These are phyloP conservation scores for Alauda arvensis DNA, from an alignment of 2,797 vertebrate genomes.

Conservation along the genomic window DNA sequence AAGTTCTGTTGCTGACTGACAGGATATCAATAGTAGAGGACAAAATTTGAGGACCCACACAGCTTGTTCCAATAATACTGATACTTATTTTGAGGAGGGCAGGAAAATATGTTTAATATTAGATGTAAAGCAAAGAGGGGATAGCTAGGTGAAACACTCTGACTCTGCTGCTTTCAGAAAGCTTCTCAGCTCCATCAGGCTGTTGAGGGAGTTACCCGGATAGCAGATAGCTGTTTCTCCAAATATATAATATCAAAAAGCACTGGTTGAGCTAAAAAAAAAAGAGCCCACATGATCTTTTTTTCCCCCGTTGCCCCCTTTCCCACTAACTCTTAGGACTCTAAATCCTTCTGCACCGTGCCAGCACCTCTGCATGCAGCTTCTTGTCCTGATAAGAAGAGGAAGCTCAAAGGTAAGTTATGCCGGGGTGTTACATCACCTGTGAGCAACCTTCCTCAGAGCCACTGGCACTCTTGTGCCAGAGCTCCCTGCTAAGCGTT, in stretches of 20 bases:
- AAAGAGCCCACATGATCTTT: not conserved
- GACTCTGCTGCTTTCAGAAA: not conserved
- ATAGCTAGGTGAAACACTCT: not conserved
- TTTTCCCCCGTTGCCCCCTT: rapidly evolving
- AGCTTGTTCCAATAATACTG: not conserved
- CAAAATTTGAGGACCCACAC: not conserved
- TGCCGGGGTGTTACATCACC: not conserved
- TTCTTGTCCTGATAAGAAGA: not conserved
- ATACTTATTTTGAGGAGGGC: not conserved
- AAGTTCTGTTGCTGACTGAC: not conserved
- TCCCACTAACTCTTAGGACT: not conserved
- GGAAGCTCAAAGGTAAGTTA: not conserved
- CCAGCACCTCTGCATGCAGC: not conserved
- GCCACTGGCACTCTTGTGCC: not conserved
- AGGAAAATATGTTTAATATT: not conserved
- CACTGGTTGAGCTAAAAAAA: not conserved
- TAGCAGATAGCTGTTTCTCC: not conserved
- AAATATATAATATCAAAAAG: not conserved
- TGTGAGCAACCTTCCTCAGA: not conserved
- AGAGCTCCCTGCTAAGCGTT: not conserved
- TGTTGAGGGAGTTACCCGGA: not conserved
- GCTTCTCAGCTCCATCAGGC: not conserved
- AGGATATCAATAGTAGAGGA: not conserved
- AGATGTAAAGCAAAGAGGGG: not conserved
- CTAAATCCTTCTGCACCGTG: not conserved